phyloP scores from a whole-genome alignment of 1,140 invertebrate species.

The Maniola jurtina region DNA sequence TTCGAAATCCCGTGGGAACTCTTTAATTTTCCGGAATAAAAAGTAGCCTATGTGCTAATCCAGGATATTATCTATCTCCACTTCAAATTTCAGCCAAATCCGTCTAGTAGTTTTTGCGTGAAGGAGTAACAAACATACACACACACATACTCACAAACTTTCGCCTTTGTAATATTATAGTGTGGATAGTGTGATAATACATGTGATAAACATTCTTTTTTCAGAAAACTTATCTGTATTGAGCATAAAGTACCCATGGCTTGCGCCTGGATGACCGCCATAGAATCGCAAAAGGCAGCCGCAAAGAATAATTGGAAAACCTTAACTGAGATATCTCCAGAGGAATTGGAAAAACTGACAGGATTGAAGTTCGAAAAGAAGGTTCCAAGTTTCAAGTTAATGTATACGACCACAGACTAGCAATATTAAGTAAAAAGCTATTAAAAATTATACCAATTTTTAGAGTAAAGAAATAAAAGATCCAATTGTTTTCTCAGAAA shows the following conservation, averaged over 20 bases:
- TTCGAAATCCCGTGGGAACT: too few species aligned
- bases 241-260: slow-evolving; percentile 36
- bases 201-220: slow-evolving; percentile 16
- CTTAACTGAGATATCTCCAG: slow-evolving; percentile 26
- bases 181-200: not conserved
- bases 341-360: slow-evolving; percentile 27
- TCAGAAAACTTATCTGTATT: slow-evolving; percentile 35
- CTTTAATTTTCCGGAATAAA: too few species aligned
- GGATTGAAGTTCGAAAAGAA: slow-evolving; percentile 31
- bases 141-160: too few species aligned
- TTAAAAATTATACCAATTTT: not conserved
- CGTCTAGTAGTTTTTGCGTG: too few species aligned
- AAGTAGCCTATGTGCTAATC: too few species aligned
- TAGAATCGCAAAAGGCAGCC: slow-evolving; percentile 41
- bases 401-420: slow-evolving; percentile 24
- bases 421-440: too few species aligned
- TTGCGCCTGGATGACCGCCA: slow-evolving; percentile 41
- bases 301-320: slow-evolving; percentile 40
- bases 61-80: too few species aligned
- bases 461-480: too few species aligned
- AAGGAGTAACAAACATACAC: too few species aligned
- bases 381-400: slow-evolving; percentile 33
- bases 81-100: too few species aligned
- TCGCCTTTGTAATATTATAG: too few species aligned
- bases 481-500: too few species aligned